Evolutionary conservation across 2,113 vertebrate genomes (phyloP).

Genomic region (Poeciliopsis turrubarensis): DNA sequence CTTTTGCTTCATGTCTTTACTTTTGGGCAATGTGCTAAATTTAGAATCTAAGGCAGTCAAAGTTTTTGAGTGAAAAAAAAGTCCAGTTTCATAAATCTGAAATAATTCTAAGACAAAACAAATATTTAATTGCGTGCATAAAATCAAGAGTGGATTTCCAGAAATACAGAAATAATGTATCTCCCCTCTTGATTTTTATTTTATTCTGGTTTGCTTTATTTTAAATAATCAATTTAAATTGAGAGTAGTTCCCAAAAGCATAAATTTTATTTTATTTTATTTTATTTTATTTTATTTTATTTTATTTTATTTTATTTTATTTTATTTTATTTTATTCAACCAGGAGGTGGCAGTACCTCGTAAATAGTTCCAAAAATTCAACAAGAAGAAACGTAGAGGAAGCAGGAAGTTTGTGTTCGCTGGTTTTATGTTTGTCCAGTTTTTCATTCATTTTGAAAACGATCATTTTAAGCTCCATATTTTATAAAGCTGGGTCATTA

Average conservation of each 20-base stretch:
- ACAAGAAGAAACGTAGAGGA: constrained; percentile 19
- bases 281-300: too few species aligned
- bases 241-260: too few species aligned
- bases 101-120: background rate
- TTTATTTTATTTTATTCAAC: too few species aligned
- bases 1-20: background rate
- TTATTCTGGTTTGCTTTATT: background rate
- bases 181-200: too few species aligned
- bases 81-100: background rate
- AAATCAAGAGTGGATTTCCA: background rate
- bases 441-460: constrained; percentile 40
- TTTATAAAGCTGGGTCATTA: background rate
- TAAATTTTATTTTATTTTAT: too few species aligned
- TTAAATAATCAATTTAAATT: too few species aligned
- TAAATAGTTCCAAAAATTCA: background rate
- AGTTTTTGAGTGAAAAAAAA: background rate
- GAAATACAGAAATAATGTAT: background rate
- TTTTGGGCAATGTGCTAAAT: background rate
- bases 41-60: background rate
- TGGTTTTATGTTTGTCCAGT: constrained; percentile 33
- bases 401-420: constrained; percentile 56
- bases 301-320: too few species aligned
- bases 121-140: too few species aligned
- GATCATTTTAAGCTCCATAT: background rate
- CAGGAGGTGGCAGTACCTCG: background rate